Base-by-base conservation (phyloP, 2,888 invertebrate genomes). In the Meandrusa payeni region DNA sequence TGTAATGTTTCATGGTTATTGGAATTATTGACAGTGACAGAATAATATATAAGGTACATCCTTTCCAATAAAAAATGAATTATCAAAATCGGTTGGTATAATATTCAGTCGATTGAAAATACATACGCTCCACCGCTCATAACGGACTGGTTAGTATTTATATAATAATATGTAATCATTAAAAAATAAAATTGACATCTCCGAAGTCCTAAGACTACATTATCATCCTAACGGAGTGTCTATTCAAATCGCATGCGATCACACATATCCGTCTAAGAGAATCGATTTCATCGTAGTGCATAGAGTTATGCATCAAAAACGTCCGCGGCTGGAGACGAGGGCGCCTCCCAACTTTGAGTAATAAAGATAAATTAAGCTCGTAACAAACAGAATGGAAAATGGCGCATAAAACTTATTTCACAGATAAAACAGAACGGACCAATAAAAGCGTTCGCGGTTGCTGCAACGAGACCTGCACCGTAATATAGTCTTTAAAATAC, bases 331-430 rank as follows among this genome's bases (percentile, higher is more conserved):
- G 33, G 24, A 19, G 29, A 20, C 31, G 39, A 26, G 34, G 36
- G 42, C 43, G 43, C 29, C 26, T 42, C 20, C 39, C 7, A 42
- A 48, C 48, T 38, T 38, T 29, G 38, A 37, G 38, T 47, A 51
- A 55, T 54, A 57, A 57, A 54, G 41, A 53, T 55, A 56, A 54
- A 50, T 59, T 44, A 52, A 53, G 52, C 50, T 40, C 43, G 33
- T 23, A 41, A 34, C 45, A 36, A 44, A 39, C 33, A 44, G 7
- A 24, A 37, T 42, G 26, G 27, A 33, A 39, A 44, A 44, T 33
- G 28, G 33, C 39, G 38, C 44, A 39, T 33, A 22, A 26, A 44
- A 23, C 15, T 44, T 43, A 26, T 38, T 12, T 5, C 12, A 19
- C 28, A 24, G 27, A 27, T 29, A 37, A 33, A 27, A 34, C 19